Percentiles rank a stretch among this genome's conserved stretches.
These are phyloP conservation scores for Drosophila oshimai DNA, from an alignment of 1,140 invertebrate genomes.

Conservation along the genomic window DNA sequence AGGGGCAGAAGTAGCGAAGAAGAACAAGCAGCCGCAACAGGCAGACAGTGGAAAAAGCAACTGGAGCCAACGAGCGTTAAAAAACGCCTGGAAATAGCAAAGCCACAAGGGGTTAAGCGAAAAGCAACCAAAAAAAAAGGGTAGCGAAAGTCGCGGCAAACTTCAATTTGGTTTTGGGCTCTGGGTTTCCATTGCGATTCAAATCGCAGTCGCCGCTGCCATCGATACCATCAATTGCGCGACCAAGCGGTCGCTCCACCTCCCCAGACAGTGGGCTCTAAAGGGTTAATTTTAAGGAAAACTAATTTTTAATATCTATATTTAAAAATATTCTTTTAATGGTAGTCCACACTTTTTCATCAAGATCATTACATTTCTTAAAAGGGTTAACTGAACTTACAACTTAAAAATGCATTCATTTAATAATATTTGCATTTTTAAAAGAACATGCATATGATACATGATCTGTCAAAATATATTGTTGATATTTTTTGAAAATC, in stretches of 20 bases:
- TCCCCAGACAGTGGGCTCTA: neutral
- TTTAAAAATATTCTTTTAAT: neutral
- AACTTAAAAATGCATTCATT: no score
- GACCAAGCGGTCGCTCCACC: constrained; percentile 5
- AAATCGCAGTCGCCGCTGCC: constrained; percentile 60
- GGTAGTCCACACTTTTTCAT: no score
- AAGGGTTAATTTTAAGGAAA: neutral
- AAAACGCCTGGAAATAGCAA: constrained; percentile 33
- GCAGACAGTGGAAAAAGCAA: constrained; percentile 37
- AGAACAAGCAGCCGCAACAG: constrained; percentile 53
- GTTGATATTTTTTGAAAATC: neutral
- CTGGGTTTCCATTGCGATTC: constrained; percentile 67
- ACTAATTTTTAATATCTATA: neutral
- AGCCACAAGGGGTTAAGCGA: constrained; percentile 12
- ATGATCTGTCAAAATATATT: neutral
- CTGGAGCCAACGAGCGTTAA: constrained; percentile 63
- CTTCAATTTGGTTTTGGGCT: constrained; percentile 72
- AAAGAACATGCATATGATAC: no score
- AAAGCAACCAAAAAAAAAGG: neutral
- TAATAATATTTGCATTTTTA: no score
- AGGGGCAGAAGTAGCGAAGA: constrained; percentile 13
- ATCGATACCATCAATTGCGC: constrained; percentile 71
- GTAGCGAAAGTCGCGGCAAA: constrained; percentile 41
- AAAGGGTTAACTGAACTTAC: no score
- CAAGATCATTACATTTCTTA: no score